phyloP scores from a whole-genome alignment of 2,797 vertebrate species.

The Epinephelus awoara region DNA sequence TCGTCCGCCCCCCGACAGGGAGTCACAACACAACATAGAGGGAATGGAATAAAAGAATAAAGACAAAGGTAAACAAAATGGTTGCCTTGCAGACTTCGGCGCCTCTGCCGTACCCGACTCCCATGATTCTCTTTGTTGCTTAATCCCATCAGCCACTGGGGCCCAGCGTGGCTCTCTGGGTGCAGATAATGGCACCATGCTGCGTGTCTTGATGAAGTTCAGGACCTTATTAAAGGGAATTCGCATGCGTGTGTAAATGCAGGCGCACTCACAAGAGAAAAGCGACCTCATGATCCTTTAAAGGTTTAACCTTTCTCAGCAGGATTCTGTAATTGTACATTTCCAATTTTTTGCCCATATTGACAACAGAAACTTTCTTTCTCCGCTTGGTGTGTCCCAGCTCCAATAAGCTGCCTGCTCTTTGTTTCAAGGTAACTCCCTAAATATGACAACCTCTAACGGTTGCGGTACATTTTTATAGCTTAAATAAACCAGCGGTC shows the following conservation, averaged over 20 bases:
- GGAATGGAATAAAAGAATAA: constrained; percentile 77
- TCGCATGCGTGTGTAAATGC: constrained; percentile 41
- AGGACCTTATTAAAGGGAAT: constrained; percentile 72
- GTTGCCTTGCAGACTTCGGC: constrained; percentile 63
- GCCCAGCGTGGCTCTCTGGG: constrained; percentile 64
- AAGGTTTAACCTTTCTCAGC: constrained; percentile 43
- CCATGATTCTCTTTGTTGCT: constrained; percentile 73
- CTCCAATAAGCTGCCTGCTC: constrained; percentile 22
- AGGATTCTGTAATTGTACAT: constrained; percentile 33
- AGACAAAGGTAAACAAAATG: constrained; percentile 82
- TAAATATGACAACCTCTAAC: constrained; percentile 51
- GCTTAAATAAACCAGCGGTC: constrained; percentile 69
- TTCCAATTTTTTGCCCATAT: constrained; percentile 42
- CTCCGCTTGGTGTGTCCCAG: constrained; percentile 15
- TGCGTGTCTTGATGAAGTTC: constrained; percentile 77
- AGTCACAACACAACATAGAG: constrained; percentile 67
- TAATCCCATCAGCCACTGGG: constrained; percentile 78
- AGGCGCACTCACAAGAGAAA: constrained; percentile 12
- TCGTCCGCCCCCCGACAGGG: constrained; percentile 67
- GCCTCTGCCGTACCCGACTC: constrained; percentile 59
- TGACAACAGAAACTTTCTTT: constrained; percentile 42
- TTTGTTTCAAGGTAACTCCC: constrained; percentile 73
- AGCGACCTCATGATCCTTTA: constrained; percentile 8
- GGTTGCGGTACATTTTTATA: constrained; percentile 61
- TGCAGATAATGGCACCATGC: constrained; percentile 74